A percentile compares a stretch with the other conserved stretches of the same genome.
These are phyloP conservation scores for Phlogophora meticulosa DNA, from an alignment of 2,888 invertebrate genomes.

Conservation along the genomic window DNA sequence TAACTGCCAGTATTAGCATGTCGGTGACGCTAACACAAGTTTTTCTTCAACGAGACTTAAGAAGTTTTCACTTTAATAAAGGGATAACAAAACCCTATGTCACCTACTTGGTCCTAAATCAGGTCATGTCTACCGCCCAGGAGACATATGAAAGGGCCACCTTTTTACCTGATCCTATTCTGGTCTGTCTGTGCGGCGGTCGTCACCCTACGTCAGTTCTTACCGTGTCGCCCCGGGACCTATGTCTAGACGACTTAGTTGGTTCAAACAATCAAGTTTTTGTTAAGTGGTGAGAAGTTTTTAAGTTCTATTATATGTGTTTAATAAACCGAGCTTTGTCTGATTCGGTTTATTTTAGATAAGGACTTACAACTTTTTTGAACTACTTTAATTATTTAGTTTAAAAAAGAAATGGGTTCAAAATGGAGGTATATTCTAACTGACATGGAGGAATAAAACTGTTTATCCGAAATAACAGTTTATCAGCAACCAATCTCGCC, in stretches of 20 bases:
- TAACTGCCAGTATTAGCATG: too few relatives aligned
- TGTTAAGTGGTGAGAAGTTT: neutral
- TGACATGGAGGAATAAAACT: neutral
- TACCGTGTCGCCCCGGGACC: neutral
- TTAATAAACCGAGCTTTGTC: too few relatives aligned
- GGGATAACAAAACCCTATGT: conserved; percentile 4
- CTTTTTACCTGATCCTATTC: neutral
- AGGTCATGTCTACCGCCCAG: neutral
- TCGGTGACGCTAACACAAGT: too few relatives aligned
- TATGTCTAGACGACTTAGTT: conserved; percentile 8
- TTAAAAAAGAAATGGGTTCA: neutral
- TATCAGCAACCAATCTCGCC: neutral
- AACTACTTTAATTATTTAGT: neutral
- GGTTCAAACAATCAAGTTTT: conserved; percentile 17
- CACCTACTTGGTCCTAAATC: neutral
- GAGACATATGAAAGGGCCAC: neutral
- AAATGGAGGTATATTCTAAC: neutral
- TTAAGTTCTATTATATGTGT: conserved; percentile 1
- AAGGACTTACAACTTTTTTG: too few relatives aligned
- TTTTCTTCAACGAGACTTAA: too few relatives aligned
- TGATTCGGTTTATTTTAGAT: neutral
- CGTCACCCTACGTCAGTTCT: conserved; percentile 29
- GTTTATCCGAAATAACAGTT: neutral
- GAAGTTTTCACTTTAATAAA: too few relatives aligned
- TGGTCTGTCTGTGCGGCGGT: too few relatives aligned